A percentile compares a stretch with the other conserved stretches of the same genome.
Evolutionary conservation across 2,888 invertebrate genomes (phyloP).

Genomic region (Pomacea canaliculata): DNA sequence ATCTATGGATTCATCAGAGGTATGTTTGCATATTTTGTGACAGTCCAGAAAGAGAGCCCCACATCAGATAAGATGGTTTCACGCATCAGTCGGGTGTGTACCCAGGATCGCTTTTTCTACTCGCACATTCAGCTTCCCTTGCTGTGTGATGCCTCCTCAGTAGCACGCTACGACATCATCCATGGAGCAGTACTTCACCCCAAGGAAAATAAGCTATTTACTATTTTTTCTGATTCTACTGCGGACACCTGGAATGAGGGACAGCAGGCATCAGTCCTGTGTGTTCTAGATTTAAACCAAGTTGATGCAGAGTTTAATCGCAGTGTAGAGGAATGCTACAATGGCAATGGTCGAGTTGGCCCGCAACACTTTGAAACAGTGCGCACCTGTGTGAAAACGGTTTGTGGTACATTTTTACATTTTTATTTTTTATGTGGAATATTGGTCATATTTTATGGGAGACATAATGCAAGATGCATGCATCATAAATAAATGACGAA

Average conservation of each 20-base stretch:
- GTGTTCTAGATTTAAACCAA: conserved; percentile 87
- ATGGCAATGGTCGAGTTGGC: conserved; percentile 79
- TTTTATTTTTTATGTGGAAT: background rate
- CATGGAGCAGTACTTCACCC: conserved; percentile 90
- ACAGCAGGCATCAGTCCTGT: conserved; percentile 87
- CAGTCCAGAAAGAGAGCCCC: conserved; percentile 80
- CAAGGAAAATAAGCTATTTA: conserved; percentile 78
- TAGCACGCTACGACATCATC: conserved; percentile 82
- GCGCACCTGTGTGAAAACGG: conserved; percentile 41
- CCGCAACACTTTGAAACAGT: conserved; percentile 45
- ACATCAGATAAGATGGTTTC: conserved; percentile 77
- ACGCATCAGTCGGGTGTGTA: conserved; percentile 93
- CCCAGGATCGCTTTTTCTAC: conserved; percentile 94
- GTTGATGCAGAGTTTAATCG: conserved; percentile 93
- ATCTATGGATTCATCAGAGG: conserved; percentile 95
- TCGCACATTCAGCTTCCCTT: conserved; percentile 98
- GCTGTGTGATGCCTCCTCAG: conserved; percentile 77
- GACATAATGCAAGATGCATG: too few relatives aligned
- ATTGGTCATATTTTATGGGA: too few relatives aligned
- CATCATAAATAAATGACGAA: too few relatives aligned
- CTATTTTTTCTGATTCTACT: conserved; percentile 76
- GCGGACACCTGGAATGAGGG: conserved; percentile 79
- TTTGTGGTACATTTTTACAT: conserved; percentile 32
- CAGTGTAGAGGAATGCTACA: conserved; percentile 95
- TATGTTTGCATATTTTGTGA: conserved; percentile 95